Percentiles rank a stretch among this genome's conserved stretches.
Evolutionary conservation across 37 sponge, comb jelly and placozoan genomes (phyloP).

Genomic region (Chondrosia reniformis): DNA sequence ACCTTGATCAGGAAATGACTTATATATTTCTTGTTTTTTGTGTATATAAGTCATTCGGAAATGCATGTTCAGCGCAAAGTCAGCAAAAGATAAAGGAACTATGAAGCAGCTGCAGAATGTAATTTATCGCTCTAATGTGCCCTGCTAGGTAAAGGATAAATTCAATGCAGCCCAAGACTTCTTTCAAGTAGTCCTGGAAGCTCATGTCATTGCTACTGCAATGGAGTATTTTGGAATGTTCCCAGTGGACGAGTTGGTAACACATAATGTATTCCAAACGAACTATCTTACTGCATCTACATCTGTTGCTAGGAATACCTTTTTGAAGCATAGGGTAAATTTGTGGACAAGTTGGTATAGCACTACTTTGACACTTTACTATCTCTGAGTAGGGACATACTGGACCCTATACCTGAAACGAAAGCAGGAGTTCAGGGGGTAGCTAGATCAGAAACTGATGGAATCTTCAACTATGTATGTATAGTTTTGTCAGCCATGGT

Average conservation of each 20-base stretch:
- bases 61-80: not conserved
- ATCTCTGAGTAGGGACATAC: not conserved
- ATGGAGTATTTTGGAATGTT: constrained; percentile 2
- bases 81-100: constrained; percentile 21
- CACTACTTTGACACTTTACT: not conserved
- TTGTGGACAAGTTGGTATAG: constrained; percentile 1
- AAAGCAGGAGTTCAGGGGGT: not conserved
- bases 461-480: not conserved
- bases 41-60: constrained; percentile 37
- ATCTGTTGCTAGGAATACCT: not conserved
- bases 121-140: not conserved
- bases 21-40: not conserved
- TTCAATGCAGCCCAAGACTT: not conserved
- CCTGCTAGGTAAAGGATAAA: not conserved
- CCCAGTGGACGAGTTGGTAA: not conserved
- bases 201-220: constrained; percentile 12
- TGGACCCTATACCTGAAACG: not conserved
- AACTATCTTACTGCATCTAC: not conserved
- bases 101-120: constrained; percentile 16
- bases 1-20: too few species aligned
- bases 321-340: not conserved
- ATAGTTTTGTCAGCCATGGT: not conserved
- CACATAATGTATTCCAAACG: not conserved
- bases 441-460: not conserved
- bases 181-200: constrained; percentile 11